These are phyloP conservation scores for Indicator indicator DNA, from an alignment of 2,113 vertebrate genomes.

Conservation along the genomic window DNA sequence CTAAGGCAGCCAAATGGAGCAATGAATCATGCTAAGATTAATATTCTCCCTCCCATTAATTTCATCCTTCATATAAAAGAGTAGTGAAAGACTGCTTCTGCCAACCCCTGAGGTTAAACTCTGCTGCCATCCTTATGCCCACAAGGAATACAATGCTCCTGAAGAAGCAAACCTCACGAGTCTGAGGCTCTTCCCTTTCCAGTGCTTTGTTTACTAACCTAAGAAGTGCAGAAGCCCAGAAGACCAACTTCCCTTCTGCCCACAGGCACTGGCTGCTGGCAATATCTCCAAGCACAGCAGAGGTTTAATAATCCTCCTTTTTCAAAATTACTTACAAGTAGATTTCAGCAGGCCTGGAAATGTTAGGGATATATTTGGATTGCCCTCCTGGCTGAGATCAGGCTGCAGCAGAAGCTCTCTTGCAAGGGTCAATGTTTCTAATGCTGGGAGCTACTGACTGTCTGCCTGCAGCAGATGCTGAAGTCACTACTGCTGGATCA, in stretches of 20 bases:
- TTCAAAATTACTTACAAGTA: constrained; percentile 32
- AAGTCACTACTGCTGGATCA: not conserved
- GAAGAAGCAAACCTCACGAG: not conserved
- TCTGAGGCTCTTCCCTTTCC: not conserved
- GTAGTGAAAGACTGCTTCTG: not conserved
- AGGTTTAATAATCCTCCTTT: constrained; percentile 56
- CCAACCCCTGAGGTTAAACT: not conserved
- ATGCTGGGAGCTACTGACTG: not conserved
- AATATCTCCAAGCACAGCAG: constrained; percentile 43
- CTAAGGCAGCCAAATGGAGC: not conserved
- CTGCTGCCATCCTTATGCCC: not conserved
- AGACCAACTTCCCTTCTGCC: constrained; percentile 26
- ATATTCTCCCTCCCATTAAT: not conserved
- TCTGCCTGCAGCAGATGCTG: constrained; percentile 11
- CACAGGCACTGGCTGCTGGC: constrained; percentile 9
- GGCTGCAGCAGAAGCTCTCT: not conserved
- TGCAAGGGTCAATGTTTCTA: not conserved
- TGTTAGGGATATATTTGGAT: constrained; percentile 38
- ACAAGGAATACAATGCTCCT: not conserved
- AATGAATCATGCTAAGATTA: not conserved
- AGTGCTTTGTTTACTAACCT: constrained; percentile 38
- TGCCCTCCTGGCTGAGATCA: constrained; percentile 1
- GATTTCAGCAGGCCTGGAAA: constrained; percentile 44
- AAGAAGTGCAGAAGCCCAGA: not conserved
- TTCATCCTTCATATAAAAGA: not conserved